Base-by-base conservation (phyloP, 2,113 vertebrate species). In the Alethe castanea region DNA sequence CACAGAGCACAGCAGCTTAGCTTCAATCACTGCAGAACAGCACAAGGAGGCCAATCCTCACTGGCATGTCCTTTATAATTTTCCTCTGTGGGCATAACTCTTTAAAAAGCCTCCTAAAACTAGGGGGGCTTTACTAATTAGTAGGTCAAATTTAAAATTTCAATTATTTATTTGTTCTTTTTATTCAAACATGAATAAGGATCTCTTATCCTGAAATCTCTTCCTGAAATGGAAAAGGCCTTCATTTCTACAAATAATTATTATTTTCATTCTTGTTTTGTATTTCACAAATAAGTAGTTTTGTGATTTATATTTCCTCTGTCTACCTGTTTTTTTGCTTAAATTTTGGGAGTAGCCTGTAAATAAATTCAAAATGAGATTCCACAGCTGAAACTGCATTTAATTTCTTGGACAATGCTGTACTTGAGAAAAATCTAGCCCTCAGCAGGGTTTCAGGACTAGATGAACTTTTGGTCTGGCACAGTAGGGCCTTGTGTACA, bases 321-420 rank as follows among this genome's bases (percentile, higher is more conserved):
- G 16, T 69, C 25, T 44, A 52, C 22, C 19, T 52, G 5, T 4
- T 24, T 65, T 57, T 57, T 25, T 8, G 6, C 35, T 91, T 86
- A 65, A 53, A 19, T 69, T 76, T 82, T 60, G 77, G 36, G n/a
- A 91, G 59, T n/a, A 78, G 66, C 16, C 26, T 38, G 6, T 35
- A 65, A 78, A 35, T 14, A 88, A 86, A 86, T 61, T 70, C 22
- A 64, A 44, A 93, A 78, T 44, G 20, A 86, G 52, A 50, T 88
- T 62, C 26, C 17, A 70, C 12, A 65, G 12, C 9, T 91, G 44
- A 74, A 70, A 62, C 14, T 48, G 11, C 48, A 45, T 5, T 64
- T 54, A 81, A 47, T 74, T 31, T 88, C 23, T 26, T 67, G 36
- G 42, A 52, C 4, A 57, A 70, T 14, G 14, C 5, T 57, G 18